A percentile compares a stretch with the other conserved stretches of the same genome.
Evolutionary conservation across 2,888 invertebrate genomes (phyloP).

Genomic region (Ryuthela nishihirai): DNA sequence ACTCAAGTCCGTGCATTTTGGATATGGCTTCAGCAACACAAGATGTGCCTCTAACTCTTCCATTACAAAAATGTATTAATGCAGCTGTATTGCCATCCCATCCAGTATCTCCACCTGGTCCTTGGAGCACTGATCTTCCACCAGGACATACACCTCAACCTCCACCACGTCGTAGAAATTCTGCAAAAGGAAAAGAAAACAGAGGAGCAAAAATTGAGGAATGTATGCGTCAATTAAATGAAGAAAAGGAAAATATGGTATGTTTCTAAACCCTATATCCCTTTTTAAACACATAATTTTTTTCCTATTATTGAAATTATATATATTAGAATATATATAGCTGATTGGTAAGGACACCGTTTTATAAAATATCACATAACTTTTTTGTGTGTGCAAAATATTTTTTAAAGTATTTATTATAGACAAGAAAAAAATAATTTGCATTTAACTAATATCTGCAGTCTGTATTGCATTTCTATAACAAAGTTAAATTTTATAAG

Average conservation of each 20-base stretch:
- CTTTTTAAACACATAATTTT: too few relatives aligned
- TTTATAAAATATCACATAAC: too few relatives aligned
- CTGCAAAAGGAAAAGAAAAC: conserved; percentile 34
- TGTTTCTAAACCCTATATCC: too few relatives aligned
- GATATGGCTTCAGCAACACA: conserved; percentile 5
- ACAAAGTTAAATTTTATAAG: too few relatives aligned
- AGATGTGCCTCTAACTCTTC: background rate
- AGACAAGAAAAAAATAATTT: too few relatives aligned
- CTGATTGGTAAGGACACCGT: too few relatives aligned
- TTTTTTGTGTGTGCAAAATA: too few relatives aligned
- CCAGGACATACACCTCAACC: conserved; percentile 36
- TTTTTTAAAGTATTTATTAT: too few relatives aligned
- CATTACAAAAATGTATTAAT: background rate
- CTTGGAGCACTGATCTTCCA: conserved; percentile 28
- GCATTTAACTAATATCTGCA: too few relatives aligned
- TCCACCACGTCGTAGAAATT: conserved; percentile 29
- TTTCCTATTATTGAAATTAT: too few relatives aligned
- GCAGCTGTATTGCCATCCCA: background rate
- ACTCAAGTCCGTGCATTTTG: conserved; percentile 36
- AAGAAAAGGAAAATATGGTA: conserved; percentile 26
- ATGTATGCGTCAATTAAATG: conserved; percentile 26
- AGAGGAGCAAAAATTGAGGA: conserved; percentile 26
- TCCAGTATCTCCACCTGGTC: background rate
- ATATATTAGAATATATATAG: too few relatives aligned
- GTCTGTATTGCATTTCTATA: too few relatives aligned